Evolutionary conservation across 2,797 vertebrate species (phyloP).

Genomic region (Acipenser oxyrinchus): DNA sequence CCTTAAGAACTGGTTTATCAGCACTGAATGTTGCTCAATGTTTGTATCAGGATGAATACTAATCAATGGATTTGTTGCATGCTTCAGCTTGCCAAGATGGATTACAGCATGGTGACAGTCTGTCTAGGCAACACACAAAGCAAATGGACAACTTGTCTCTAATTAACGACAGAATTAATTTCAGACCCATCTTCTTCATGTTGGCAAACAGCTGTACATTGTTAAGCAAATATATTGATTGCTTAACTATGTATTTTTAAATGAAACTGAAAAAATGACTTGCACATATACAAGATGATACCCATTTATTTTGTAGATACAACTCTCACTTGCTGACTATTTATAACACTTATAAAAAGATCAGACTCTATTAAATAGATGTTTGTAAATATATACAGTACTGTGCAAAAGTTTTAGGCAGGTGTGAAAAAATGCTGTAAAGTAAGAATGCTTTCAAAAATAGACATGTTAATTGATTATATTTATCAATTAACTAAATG

Average conservation of each 20-base stretch:
- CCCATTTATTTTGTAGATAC: too few relatives aligned
- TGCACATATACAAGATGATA: too few relatives aligned
- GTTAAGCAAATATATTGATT: constrained; percentile 26
- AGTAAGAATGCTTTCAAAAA: too few relatives aligned
- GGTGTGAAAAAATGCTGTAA: too few relatives aligned
- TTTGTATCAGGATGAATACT: constrained; percentile 48
- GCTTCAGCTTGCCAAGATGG: constrained; percentile 52
- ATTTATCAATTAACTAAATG: too few relatives aligned
- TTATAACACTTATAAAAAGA: too few relatives aligned
- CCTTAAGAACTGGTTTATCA: constrained; percentile 9
- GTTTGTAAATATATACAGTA: too few relatives aligned
- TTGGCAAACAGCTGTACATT: constrained; percentile 39
- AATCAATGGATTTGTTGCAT: constrained; percentile 56
- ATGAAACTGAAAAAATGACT: too few relatives aligned
- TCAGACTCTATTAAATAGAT: too few relatives aligned
- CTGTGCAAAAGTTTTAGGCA: too few relatives aligned
- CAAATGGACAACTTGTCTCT: constrained; percentile 39
- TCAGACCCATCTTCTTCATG: constrained; percentile 34
- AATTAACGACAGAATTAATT: constrained; percentile 44
- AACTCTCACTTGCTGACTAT: too few relatives aligned
- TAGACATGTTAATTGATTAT: too few relatives aligned
- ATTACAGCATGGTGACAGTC: constrained; percentile 46
- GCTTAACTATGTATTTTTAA: constrained; percentile 6
- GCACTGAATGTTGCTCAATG: constrained; percentile 31
- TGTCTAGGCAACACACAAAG: constrained; percentile 42